A percentile compares a stretch with the other conserved stretches of the same genome.
Evolutionary conservation across 2,888 invertebrate species (phyloP).

Genomic region (Watsonalla cultraria): DNA sequence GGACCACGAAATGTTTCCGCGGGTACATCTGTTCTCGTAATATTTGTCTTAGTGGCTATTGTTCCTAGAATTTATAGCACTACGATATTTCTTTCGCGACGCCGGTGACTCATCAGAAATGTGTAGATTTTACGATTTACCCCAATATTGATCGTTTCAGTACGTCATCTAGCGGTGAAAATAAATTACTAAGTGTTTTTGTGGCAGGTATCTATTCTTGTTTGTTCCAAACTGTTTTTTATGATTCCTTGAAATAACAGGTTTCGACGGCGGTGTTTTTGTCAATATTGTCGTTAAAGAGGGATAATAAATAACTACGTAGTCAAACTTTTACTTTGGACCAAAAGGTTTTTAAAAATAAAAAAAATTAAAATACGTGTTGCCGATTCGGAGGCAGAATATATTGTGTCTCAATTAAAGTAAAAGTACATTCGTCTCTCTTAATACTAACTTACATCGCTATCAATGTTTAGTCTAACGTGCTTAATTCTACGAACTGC

Average conservation of each 20-base stretch:
- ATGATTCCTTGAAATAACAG: not conserved
- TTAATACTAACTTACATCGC: too few species aligned
- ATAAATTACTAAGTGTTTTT: conserved; percentile 31
- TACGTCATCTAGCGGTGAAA: conserved; percentile 27
- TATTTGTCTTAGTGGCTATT: not conserved
- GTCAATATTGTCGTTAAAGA: not conserved
- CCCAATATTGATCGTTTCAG: conserved; percentile 24
- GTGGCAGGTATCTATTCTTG: not conserved
- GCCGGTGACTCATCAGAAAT: conserved; percentile 15
- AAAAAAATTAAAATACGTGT: too few species aligned
- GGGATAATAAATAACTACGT: too few species aligned
- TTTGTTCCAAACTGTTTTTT: not conserved
- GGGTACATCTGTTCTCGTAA: not conserved
- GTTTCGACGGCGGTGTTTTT: not conserved
- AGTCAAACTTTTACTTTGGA: too few species aligned
- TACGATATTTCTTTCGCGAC: not conserved
- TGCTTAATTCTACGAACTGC: too few species aligned
- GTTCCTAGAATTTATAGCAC: not conserved
- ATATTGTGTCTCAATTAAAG: too few species aligned
- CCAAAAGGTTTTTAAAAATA: too few species aligned
- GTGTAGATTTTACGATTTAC: conserved; percentile 22
- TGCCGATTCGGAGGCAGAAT: too few species aligned
- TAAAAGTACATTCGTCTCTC: too few species aligned
- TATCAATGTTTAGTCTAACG: too few species aligned
- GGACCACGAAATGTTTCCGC: not conserved